These are phyloP conservation scores for Neuroscelio doddi DNA, from an alignment of 2,888 invertebrate genomes.

Conservation along the genomic window DNA sequence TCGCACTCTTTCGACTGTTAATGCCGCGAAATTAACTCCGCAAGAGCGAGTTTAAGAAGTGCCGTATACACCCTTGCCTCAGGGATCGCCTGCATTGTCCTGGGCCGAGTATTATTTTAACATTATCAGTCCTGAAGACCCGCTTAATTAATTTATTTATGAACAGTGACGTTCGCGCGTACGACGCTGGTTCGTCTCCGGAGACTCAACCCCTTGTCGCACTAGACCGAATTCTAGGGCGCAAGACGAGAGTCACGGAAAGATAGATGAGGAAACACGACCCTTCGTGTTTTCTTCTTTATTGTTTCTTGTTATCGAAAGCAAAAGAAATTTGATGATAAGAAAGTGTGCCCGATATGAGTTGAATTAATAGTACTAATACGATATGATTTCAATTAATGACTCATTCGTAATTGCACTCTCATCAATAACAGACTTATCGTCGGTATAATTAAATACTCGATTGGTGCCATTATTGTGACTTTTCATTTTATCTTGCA, in stretches of 20 bases:
- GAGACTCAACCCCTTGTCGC: slow-evolving; percentile 58
- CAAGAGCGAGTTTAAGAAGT: slow-evolving; percentile 67
- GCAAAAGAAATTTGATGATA: slow-evolving; percentile 46
- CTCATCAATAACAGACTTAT: not conserved
- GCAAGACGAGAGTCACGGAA: slow-evolving; percentile 43
- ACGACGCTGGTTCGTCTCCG: slow-evolving; percentile 52
- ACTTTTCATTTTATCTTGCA: no score
- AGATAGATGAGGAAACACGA: slow-evolving; percentile 47
- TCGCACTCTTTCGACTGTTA: slow-evolving; percentile 71
- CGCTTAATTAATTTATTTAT: slow-evolving; percentile 70
- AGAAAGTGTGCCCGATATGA: slow-evolving; percentile 14
- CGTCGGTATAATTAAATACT: not conserved
- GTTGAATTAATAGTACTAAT: no score
- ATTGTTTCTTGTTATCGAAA: slow-evolving; percentile 58
- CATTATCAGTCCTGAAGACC: slow-evolving; percentile 63
- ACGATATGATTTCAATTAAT: not conserved
- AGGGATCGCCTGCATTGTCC: slow-evolving; percentile 55
- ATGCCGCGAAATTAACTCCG: slow-evolving; percentile 70
- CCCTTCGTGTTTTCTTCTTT: slow-evolving; percentile 63
- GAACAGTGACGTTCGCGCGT: slow-evolving; percentile 53
- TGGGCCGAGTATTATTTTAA: slow-evolving; percentile 63
- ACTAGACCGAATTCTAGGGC: slow-evolving; percentile 37
- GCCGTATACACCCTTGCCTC: slow-evolving; percentile 34
- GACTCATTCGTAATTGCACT: not conserved
- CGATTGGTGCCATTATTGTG: not conserved